Base-by-base conservation (phyloP, 2,113 vertebrate genomes). In the Sinocyclocheilus rhinocerous region DNA sequence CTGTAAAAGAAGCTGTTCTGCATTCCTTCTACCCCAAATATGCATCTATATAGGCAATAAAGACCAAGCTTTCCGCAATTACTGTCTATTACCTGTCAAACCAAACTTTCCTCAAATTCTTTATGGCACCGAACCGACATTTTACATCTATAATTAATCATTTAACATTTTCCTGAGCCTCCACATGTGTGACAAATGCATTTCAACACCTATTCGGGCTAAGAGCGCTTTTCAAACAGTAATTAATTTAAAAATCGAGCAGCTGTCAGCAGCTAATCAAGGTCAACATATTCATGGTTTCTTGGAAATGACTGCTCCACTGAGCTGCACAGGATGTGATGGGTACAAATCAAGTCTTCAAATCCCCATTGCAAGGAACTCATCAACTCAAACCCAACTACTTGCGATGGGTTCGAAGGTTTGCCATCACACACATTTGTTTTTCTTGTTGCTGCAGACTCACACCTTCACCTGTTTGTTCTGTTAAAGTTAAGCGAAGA, bases 91-190 rank as follows among this genome's bases (percentile, higher is more conserved):
- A 69, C 9, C 42, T 48, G 24, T 36, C 65, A 70, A 52, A 33
- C 39, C 80, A 82, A 82, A 69, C 45, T 33, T 82, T 52, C 42
- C 16, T 67, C 26, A 83, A 36, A 26, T 48, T 70, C 11, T 70
- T 55, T 70, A n/a, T 22, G 5, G 26, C 5, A 70, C 42, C 4
- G 20, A n/a, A 83, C 26, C 69, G 80, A 82, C 80, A 82, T 82
- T 29, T 67, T 50, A 82, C 61, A 82, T 82, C 61, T 48, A 26
- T 69, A 67, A 67, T 81, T 26, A 48, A 61, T 48, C 61, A 20
- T 81, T 48, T 81, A 67, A 81, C 79, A 81, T 81, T 83, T 33
- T 70, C 24, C 45, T 7, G 24, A 83, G 61, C 45, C 48, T 83
- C 63, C 61, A 69, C 65, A 36, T 45, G 16, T 15, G 24, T 52